Conservation (phyloP, 2,888 invertebrate species). For the Lepidocyrtoides sp. region DNA sequence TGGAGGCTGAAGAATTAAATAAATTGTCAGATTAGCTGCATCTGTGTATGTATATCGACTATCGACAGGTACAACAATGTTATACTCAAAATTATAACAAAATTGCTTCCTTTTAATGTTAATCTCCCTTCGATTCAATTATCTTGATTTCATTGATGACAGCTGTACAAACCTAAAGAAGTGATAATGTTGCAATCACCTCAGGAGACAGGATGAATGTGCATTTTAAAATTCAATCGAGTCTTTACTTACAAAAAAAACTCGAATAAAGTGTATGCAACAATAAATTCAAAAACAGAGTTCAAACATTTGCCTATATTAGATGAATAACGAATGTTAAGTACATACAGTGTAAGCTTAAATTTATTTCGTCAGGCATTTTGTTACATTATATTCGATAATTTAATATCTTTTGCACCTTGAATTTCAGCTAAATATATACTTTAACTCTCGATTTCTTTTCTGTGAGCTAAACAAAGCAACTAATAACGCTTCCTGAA, state of each 20-base stretch:
- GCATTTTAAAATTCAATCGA: not conserved
- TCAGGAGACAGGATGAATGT: constrained; percentile 16
- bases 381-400: no score
- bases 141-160: not conserved
- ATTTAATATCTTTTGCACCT: not conserved
- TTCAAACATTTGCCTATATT: not conserved
- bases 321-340: not conserved
- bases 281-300: not conserved
- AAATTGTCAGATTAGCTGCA: constrained; percentile 64
- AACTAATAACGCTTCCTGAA: no score
- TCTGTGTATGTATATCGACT: no score
- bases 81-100: not conserved
- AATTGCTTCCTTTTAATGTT: not conserved
- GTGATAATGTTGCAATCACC: not conserved
- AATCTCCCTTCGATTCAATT: constrained; percentile 8
- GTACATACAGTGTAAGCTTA: not conserved
- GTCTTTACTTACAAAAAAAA: not conserved
- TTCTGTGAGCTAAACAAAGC: not conserved
- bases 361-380: not conserved
- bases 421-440: constrained; percentile 7
- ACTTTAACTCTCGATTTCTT: constrained; percentile 68
- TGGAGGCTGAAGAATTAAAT: constrained; percentile 12
- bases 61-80: constrained; percentile 49
- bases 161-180: not conserved
- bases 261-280: no score